A percentile compares a stretch with the other conserved stretches of the same genome.
Evolutionary conservation across 1,140 invertebrate genomes (phyloP).

Genomic region (Bombus haemorrhoidalis): DNA sequence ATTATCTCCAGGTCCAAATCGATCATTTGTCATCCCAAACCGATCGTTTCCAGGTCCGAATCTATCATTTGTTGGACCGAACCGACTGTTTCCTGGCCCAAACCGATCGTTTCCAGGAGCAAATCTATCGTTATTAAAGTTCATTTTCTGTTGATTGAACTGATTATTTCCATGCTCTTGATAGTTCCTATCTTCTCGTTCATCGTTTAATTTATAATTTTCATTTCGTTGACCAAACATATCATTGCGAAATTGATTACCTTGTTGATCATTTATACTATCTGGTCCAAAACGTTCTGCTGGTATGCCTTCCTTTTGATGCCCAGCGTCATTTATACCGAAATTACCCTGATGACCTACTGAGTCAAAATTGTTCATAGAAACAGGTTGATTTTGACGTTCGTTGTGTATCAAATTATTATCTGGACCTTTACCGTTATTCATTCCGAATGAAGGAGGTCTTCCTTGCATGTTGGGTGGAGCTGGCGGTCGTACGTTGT

Average conservation of each 20-base stretch:
- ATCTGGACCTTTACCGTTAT: conserved; percentile 11
- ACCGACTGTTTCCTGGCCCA: conserved; percentile 57
- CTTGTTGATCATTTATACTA: conserved; percentile 18
- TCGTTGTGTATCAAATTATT: conserved; percentile 46
- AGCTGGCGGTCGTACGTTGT: conserved; percentile 30
- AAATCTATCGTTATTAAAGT: conserved; percentile 50
- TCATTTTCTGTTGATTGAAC: conserved; percentile 44
- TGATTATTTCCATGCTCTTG: conserved; percentile 62
- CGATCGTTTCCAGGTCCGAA: conserved; percentile 45
- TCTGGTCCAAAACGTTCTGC: conserved; percentile 50
- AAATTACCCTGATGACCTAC: conserved; percentile 16
- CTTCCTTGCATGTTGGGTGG: conserved; percentile 42
- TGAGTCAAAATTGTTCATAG: background rate
- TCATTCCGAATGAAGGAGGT: conserved; percentile 41
- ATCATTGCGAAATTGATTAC: conserved; percentile 63
- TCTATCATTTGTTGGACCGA: conserved; percentile 62
- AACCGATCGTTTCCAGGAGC: conserved; percentile 40
- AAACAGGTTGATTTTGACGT: conserved; percentile 33
- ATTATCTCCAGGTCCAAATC: conserved; percentile 62
- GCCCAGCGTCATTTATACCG: background rate
- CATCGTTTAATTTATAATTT: conserved; percentile 43
- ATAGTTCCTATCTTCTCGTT: conserved; percentile 48
- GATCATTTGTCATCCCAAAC: conserved; percentile 53
- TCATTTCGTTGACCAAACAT: conserved; percentile 46
- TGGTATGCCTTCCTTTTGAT: conserved; percentile 12